Evolutionary conservation across 2,888 invertebrate species (phyloP).

Genomic region (Macropis europaea): DNA sequence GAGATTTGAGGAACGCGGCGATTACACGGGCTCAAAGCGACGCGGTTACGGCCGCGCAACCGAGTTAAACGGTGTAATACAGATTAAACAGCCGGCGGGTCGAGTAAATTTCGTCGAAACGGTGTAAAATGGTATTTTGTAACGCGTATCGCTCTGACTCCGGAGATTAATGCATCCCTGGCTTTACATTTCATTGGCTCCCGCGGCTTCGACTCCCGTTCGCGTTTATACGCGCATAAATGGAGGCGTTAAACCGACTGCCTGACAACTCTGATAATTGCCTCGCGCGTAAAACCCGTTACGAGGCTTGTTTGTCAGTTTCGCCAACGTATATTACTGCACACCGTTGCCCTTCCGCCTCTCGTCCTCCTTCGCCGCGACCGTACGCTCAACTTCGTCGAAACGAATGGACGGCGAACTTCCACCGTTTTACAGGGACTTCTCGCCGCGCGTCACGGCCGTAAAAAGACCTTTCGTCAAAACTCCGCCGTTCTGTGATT

Average conservation of each 20-base stretch:
- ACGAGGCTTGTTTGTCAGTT: slow-evolving; percentile 72
- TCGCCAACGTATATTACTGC: slow-evolving; percentile 66
- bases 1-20: not conserved
- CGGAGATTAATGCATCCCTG: slow-evolving; percentile 63
- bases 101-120: slow-evolving; percentile 45
- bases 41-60: not conserved
- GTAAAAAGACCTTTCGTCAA: slow-evolving; percentile 1
- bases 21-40: slow-evolving; percentile 14
- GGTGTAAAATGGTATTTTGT: slow-evolving; percentile 64
- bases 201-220: slow-evolving; percentile 61
- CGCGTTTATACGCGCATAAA: slow-evolving; percentile 73
- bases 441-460: not conserved
- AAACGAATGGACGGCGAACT: slow-evolving; percentile 15
- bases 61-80: slow-evolving; percentile 45
- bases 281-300: slow-evolving; percentile 74
- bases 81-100: slow-evolving; percentile 51
- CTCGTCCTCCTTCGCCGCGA: slow-evolving; percentile 2
- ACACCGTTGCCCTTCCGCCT: slow-evolving; percentile 2
- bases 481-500: no score
- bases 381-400: slow-evolving; percentile 27
- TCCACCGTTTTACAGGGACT: slow-evolving; percentile 29
- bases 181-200: slow-evolving; percentile 66
- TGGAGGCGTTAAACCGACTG: slow-evolving; percentile 75
- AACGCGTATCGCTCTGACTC: slow-evolving; percentile 55
- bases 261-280: slow-evolving; percentile 77